Conservation (phyloP, 2,797 vertebrate species). For the Percopsis omiscomaycus region DNA sequence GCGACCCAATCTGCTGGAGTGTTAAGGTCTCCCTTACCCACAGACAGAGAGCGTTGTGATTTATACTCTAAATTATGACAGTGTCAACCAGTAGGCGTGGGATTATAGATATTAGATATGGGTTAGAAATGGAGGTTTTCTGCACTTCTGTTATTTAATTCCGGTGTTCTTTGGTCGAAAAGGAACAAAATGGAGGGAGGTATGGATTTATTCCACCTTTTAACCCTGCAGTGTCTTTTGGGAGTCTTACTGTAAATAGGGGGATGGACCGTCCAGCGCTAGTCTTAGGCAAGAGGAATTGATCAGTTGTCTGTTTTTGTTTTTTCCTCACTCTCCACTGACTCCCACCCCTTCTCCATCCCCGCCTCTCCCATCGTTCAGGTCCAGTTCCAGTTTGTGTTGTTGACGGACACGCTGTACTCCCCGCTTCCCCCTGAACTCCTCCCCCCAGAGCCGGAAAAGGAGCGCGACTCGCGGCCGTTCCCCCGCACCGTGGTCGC, state of each 20-base stretch:
- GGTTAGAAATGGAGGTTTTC: conserved; percentile 33
- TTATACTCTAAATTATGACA: conserved; percentile 44
- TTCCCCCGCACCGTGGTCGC: conserved; percentile 96
- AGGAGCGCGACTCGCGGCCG: conserved; percentile 75
- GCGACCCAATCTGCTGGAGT: background rate
- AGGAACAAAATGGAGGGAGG: conserved; percentile 14
- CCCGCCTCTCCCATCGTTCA: conserved; percentile 43
- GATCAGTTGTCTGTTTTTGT: background rate
- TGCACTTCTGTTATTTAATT: conserved; percentile 46
- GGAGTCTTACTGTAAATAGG: background rate
- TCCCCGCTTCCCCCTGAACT: conserved; percentile 93
- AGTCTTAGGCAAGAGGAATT: background rate
- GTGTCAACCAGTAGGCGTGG: conserved; percentile 15
- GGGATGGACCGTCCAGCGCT: background rate
- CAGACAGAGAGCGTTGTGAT: conserved; percentile 33
- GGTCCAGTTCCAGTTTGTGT: conserved; percentile 98
- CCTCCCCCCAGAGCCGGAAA: conserved; percentile 83
- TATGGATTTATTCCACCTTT: conserved; percentile 29
- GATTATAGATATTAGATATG: conserved; percentile 38
- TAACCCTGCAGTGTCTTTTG: conserved; percentile 13
- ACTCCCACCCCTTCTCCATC: too few species aligned
- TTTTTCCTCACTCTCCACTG: background rate
- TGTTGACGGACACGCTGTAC: conserved; percentile 95
- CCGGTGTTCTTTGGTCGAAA: conserved; percentile 28
- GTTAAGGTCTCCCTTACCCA: conserved; percentile 9